Percentiles rank a stretch among this genome's conserved stretches.
phyloP scores from a whole-genome alignment of 2,888 invertebrate genomes.

The Lobophora halterata region DNA sequence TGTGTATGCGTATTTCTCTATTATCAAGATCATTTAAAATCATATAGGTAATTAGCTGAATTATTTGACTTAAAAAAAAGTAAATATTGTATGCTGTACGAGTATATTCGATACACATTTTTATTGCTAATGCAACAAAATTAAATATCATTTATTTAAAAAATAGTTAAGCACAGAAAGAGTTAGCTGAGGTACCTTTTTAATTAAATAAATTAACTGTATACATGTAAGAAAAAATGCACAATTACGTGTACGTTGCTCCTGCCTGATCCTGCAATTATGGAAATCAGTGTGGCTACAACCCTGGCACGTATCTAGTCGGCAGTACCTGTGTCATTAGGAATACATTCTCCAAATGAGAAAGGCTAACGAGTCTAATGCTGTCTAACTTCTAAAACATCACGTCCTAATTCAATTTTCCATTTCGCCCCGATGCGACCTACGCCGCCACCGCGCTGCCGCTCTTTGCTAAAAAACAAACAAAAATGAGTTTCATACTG shows the following conservation, averaged over 20 bases:
- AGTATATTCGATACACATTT: too few species aligned
- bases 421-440: slow-evolving; percentile 22
- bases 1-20: too few species aligned
- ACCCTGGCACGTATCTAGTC: slow-evolving; percentile 21
- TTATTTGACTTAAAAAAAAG: too few species aligned
- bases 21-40: too few species aligned
- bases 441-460: too few species aligned
- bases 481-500: slow-evolving; percentile 23
- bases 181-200: too few species aligned
- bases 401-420: slow-evolving; percentile 35
- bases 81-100: too few species aligned
- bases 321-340: slow-evolving; percentile 22
- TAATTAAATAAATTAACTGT: too few species aligned
- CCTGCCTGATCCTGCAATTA: slow-evolving; percentile 15
- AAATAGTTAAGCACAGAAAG: too few species aligned
- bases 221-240: slow-evolving; percentile 1
- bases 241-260: slow-evolving; percentile 3
- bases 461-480: slow-evolving; percentile 24
- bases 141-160: too few species aligned
- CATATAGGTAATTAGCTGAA: too few species aligned
- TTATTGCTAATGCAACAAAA: too few species aligned
- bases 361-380: slow-evolving; percentile 33
- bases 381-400: slow-evolving; percentile 33
- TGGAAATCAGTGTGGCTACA: slow-evolving; percentile 14
- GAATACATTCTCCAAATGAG: slow-evolving; percentile 28